Evolutionary conservation across 2,888 invertebrate genomes (phyloP), one percentile per base, ranked within the genome.

Genomic region (Caenorhabditis becei): DNA sequence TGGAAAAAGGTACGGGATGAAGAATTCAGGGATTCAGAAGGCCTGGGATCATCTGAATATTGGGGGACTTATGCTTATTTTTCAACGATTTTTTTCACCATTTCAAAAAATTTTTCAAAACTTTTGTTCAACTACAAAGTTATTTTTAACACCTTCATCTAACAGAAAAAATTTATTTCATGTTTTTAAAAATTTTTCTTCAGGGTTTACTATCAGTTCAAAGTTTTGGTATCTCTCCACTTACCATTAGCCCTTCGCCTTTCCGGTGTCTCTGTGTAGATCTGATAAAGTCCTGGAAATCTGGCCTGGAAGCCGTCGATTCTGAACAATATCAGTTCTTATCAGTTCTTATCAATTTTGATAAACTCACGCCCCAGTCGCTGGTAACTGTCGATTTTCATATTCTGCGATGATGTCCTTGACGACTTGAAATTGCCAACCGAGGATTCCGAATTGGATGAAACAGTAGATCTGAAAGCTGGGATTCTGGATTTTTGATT

Each of bases 221-320:
- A n/a, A n/a, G n/a, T n/a, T n/a, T n/a, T n/a, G n/a, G n/a, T n/a
- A n/a, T n/a, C n/a, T n/a, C n/a, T n/a, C n/a, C n/a, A n/a, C 26
- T 58, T 51, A 89, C 89, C 90, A 74, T 90, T 90, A 18, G 89
- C 84, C 67, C 89, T 47, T 49, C 90, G 35, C 32, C 89, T 54
- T 44, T 90, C 90, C 10, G 90, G 90, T 0, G 90, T 89, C 58
- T 90, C 90, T 14, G 88, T 86, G 79, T 90, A 90, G 10, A 89
- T 82, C 18, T 84, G 83, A 77, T 90, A 90, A 0, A 90, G 75
- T 1, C 90, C 90, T 8, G 90, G 90, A 54, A 89, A 90, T n/a
- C 89, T 80, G 2, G 90, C 90, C 58, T 88, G 88, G 72, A 87
- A 89, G 16, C 86, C 88, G 58, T 90, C 89, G 47, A 87, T 86